Evolutionary conservation across 2,797 vertebrate genomes (phyloP).

Genomic region (Euphonia xanthogaster): DNA sequence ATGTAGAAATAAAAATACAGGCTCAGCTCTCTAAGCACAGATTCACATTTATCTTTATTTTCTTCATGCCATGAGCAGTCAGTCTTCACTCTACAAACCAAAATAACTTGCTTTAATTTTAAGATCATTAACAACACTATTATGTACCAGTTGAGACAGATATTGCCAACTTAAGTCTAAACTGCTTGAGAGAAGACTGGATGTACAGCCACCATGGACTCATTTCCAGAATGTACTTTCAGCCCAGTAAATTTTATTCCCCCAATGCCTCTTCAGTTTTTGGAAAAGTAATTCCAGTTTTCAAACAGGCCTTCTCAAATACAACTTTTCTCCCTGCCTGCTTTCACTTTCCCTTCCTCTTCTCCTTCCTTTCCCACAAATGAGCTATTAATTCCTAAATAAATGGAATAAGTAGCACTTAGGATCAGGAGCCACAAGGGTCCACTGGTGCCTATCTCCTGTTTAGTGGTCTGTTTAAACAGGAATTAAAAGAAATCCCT

Average conservation of each 20-base stretch:
- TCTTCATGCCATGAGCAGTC: not conserved
- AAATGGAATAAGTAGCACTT: not conserved
- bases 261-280: not conserved
- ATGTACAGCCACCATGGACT: not conserved
- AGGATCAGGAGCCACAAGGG: not conserved
- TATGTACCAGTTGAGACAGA: not conserved
- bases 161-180: not conserved
- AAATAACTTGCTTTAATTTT: not conserved
- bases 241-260: not conserved
- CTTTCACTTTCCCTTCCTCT: not conserved
- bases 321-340: not conserved
- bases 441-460: not conserved
- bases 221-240: not conserved
- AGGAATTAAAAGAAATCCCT: not conserved
- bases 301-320: not conserved
- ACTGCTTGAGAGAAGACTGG: not conserved
- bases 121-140: not conserved
- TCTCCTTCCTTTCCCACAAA: not conserved
- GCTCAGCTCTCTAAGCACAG: not conserved
- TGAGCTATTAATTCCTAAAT: conserved; percentile 7
- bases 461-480: conserved; percentile 2
- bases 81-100: not conserved
- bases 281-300: not conserved
- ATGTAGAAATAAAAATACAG: not conserved
- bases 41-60: not conserved